Base-by-base conservation (phyloP, 2,888 invertebrate species). In the Myathropa florea region DNA sequence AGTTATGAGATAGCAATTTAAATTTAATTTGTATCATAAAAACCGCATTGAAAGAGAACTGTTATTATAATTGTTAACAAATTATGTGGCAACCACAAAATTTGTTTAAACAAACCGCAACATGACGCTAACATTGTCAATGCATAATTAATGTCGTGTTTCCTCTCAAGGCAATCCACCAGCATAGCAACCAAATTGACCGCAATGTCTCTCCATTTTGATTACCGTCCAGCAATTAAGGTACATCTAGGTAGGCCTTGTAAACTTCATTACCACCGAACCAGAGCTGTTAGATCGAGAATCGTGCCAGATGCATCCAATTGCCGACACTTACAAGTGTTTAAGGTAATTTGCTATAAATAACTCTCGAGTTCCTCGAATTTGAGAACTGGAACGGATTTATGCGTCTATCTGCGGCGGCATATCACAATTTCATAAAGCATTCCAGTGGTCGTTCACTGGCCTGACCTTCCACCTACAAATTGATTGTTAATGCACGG, bases 391-490 rank as follows among this genome's bases (percentile, higher is more conserved):
- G 28, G 83, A 79, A 75, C 73, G 23, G 67, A 79, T 68, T 63
- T 63, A 68, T 72, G 33, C 72, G 57, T 33, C 10, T 61, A 18
- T 53, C 73, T 26, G 59, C 68, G 39, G 36, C 30, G 24, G 10
- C 24, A 23, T 57, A 60, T 68, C 7, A 71, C 59, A 64, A 65
- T 36, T 33, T 30, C 61, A 24, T 61, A 61, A 24, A 68, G 63
- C 72, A 78, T 73, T 59, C 46, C 55, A 26, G 55, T 83, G 57
- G 63, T 33, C 14, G 63, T 72, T 67, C 67, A 39, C 46, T 18
- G 67, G 36, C n/a, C 33, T 39, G 68, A 79, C 83, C 83, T 83
- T 79, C 73, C 75, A 75, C 67, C 75, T 55, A 75, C 70, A 83
- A 83, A 83, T 79, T 75, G 68, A 79, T 80, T 83, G 60, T 75